Percentiles rank a stretch among this genome's conserved stretches.
These are phyloP conservation scores for Epinephelus moara DNA, from an alignment of 2,113 vertebrate genomes.

Conservation along the genomic window DNA sequence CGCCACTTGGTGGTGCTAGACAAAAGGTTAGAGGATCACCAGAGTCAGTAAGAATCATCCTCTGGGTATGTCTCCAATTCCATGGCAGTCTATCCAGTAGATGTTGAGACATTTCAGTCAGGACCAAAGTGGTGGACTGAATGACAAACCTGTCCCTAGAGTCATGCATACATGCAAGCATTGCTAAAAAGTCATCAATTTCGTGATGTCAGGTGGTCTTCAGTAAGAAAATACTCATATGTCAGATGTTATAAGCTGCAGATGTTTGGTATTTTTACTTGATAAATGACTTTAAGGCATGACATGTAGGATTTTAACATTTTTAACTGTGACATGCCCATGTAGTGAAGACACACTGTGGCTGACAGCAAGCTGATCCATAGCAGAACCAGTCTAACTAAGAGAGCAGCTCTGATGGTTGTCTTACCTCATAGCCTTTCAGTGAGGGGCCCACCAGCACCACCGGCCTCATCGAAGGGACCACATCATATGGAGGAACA, in stretches of 20 bases:
- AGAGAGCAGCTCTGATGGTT: neutral
- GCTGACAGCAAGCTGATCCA: neutral
- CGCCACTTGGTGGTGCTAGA: neutral
- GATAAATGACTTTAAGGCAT: neutral
- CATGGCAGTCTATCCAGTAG: too few species aligned
- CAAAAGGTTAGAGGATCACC: neutral
- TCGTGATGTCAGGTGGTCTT: neutral
- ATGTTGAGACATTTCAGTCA: too few species aligned
- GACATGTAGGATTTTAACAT: neutral
- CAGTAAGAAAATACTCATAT: neutral
- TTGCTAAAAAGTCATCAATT: neutral
- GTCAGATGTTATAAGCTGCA: neutral
- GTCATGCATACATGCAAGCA: neutral
- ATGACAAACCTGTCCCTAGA: neutral
- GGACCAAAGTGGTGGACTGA: neutral
- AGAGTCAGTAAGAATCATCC: neutral
- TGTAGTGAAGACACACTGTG: neutral
- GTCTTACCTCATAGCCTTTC: slow-evolving; percentile 86
- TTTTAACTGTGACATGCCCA: neutral
- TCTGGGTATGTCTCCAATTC: neutral
- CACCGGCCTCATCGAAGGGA: slow-evolving; percentile 86
- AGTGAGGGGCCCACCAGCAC: slow-evolving; percentile 86
- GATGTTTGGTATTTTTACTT: neutral
- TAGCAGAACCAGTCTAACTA: neutral
- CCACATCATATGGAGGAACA: slow-evolving; percentile 85